phyloP scores from a whole-genome alignment of 1,140 invertebrate species.

The Hermatobates lingyangjiaoensis region DNA sequence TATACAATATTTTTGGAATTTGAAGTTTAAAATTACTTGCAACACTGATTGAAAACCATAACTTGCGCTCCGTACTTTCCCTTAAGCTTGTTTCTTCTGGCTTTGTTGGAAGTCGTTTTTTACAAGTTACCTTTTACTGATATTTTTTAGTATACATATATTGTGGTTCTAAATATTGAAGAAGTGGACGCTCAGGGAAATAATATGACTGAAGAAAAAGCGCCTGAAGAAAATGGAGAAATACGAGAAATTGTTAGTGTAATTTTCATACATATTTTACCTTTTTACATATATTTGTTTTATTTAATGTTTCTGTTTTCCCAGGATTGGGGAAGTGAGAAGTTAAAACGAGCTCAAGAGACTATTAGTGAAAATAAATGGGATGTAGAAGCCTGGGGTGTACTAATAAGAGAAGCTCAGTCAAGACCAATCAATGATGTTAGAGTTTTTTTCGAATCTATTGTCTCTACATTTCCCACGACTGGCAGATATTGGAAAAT shows the following conservation, averaged over 20 bases:
- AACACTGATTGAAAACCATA: too few species aligned
- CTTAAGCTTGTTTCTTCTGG: too few species aligned
- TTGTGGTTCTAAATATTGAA: too few species aligned
- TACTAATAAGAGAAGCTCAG: conserved; percentile 81
- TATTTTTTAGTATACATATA: too few species aligned
- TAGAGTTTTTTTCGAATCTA: conserved; percentile 75
- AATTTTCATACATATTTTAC: not conserved
- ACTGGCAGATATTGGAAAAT: conserved; percentile 97
- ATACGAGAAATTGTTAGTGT: not conserved
- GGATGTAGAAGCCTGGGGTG: conserved; percentile 92
- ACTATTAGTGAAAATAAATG: conserved; percentile 69
- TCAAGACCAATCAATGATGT: conserved; percentile 79
- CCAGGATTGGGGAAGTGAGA: conserved; percentile 73
- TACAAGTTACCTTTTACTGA: too few species aligned
- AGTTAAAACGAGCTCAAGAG: conserved; percentile 55
- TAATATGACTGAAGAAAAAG: not conserved
- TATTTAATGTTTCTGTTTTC: not conserved
- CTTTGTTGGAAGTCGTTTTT: too few species aligned
- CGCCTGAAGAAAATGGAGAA: not conserved
- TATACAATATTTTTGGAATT: too few species aligned
- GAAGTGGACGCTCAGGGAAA: too few species aligned
- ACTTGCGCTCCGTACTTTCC: too few species aligned
- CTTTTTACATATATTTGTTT: not conserved
- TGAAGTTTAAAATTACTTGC: too few species aligned
- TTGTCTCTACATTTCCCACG: conserved; percentile 85